Evolutionary conservation across 2,797 vertebrate species (phyloP).

Genomic region (Phoeniculus purpureus): DNA sequence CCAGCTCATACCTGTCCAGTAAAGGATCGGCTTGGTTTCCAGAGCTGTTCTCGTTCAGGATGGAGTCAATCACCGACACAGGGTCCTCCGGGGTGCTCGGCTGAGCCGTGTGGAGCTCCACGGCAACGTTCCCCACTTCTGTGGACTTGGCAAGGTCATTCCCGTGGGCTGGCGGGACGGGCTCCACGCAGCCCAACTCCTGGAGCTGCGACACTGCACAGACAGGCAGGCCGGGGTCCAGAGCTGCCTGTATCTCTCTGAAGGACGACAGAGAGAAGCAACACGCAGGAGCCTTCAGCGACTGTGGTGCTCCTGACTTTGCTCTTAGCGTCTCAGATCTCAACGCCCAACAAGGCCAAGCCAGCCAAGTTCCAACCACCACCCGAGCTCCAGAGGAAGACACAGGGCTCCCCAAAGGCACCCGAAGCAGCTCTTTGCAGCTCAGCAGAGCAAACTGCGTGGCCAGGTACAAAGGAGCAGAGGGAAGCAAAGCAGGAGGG

Average conservation of each 20-base stretch:
- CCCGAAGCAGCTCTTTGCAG: background rate
- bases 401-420: background rate
- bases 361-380: background rate
- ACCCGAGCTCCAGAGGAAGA: background rate
- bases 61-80: constrained; percentile 61
- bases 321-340: background rate
- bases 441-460: background rate
- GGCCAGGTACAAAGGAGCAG: background rate
- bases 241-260: constrained; percentile 33
- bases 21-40: constrained; percentile 35
- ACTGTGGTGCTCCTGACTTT: background rate
- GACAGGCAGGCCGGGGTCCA: constrained; percentile 33
- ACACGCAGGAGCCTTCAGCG: background rate
- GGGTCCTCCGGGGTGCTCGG: constrained; percentile 56
- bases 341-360: background rate
- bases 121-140: background rate
- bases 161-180: background rate
- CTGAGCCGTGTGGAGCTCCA: constrained; percentile 54
- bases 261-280: background rate
- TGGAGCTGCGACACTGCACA: background rate
- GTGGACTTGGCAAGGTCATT: background rate
- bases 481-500: background rate
- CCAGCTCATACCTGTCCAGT: constrained; percentile 64
- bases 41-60: constrained; percentile 61
- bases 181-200: constrained; percentile 20